Evolutionary conservation across 2,113 vertebrate species (phyloP).

Genomic region (Trematomus loennbergii): DNA sequence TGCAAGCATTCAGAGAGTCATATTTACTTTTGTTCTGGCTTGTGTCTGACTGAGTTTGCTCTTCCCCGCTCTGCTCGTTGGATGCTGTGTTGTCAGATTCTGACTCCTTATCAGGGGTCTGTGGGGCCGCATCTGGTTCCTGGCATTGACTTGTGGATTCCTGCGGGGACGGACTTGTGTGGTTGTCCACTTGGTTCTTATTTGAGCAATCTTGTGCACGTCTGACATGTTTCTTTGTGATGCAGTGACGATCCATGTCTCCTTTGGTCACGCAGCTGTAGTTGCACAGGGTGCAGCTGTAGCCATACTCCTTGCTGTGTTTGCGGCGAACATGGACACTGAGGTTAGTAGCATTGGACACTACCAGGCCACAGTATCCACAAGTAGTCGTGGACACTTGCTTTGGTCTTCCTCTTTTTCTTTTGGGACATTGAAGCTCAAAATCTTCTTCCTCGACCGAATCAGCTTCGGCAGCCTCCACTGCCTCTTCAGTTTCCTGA

Average conservation of each 20-base stretch:
- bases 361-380: slow-evolving; percentile 92
- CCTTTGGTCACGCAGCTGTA: slow-evolving; percentile 99
- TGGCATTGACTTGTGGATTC: slow-evolving; percentile 43
- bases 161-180: not conserved
- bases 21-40: slow-evolving; percentile 68
- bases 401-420: slow-evolving; percentile 89
- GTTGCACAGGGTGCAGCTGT: slow-evolving; percentile 93
- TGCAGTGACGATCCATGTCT: slow-evolving; percentile 98
- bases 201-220: slow-evolving; percentile 86
- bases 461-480: slow-evolving; percentile 31
- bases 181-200: slow-evolving; percentile 56
- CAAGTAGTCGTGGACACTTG: slow-evolving; percentile 88
- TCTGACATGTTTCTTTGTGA: slow-evolving; percentile 94
- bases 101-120: slow-evolving; percentile 33
- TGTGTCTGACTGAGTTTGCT: slow-evolving; percentile 56
- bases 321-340: slow-evolving; percentile 95
- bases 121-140: slow-evolving; percentile 22
- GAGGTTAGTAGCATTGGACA: slow-evolving; percentile 95
- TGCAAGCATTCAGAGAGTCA: slow-evolving; percentile 82
- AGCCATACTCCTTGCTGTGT: slow-evolving; percentile 96
- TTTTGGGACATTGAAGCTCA: slow-evolving; percentile 69
- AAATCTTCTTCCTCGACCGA: slow-evolving; percentile 52
- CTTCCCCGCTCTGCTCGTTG: slow-evolving; percentile 43
- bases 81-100: slow-evolving; percentile 49
- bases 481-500: slow-evolving; percentile 43